Conservation (phyloP, 2,797 vertebrate genomes). For the Sebastes ruberrimus region DNA sequence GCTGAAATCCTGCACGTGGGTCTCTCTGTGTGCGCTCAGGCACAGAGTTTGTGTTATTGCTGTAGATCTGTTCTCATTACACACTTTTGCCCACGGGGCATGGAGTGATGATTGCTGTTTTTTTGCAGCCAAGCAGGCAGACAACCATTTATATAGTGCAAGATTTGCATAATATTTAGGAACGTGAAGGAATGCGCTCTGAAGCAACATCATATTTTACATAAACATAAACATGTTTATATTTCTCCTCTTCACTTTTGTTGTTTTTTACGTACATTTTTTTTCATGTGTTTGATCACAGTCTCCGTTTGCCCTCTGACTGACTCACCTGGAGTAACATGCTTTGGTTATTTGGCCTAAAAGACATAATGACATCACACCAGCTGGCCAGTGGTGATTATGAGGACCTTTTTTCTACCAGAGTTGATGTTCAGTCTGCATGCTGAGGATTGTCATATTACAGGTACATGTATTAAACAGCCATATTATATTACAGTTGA, state of each 20-base stretch:
- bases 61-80: slow-evolving; percentile 73
- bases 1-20: slow-evolving; percentile 37
- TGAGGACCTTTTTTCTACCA: background rate
- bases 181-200: slow-evolving; percentile 32
- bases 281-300: background rate
- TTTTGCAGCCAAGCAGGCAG: slow-evolving; percentile 46
- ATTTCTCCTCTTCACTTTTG: background rate
- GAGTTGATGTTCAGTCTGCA: background rate
- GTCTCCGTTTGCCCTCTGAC: background rate
- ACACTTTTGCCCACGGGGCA: slow-evolving; percentile 59
- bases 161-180: slow-evolving; percentile 59
- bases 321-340: background rate
- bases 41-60: slow-evolving; percentile 59
- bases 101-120: slow-evolving; percentile 61
- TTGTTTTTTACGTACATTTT: accelerated
- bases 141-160: slow-evolving; percentile 54
- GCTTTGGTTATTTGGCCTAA: background rate
- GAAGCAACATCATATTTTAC: background rate
- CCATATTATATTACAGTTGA: background rate
- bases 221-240: background rate
- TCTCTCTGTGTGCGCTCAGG: slow-evolving; percentile 33
- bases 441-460: background rate
- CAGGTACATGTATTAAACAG: background rate
- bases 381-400: background rate
- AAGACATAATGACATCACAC: background rate